phyloP scores from a whole-genome alignment of 2,797 vertebrate species.

The Jordanella pulchra region DNA sequence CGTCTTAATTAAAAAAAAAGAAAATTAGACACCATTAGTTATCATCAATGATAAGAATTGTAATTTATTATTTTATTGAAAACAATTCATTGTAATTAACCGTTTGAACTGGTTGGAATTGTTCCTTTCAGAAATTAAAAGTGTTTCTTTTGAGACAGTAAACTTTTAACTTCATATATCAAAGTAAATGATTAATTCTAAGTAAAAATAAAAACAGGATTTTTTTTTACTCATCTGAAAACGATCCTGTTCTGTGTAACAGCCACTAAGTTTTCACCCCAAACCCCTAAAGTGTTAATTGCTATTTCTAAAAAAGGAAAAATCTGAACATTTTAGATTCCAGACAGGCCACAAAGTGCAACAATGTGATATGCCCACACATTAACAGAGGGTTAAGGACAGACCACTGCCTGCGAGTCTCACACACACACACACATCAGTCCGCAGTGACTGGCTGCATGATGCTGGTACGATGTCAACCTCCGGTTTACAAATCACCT shows the following conservation, averaged over 20 bases:
- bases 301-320: conserved; percentile 25
- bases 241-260: neutral
- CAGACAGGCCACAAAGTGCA: conserved; percentile 35
- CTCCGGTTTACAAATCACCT: conserved; percentile 46
- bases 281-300: neutral
- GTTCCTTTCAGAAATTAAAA: too few species aligned
- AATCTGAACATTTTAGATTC: conserved; percentile 28
- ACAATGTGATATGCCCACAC: conserved; percentile 69
- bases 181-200: too few species aligned
- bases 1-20: too few species aligned
- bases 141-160: too few species aligned
- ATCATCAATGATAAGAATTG: too few species aligned
- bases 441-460: conserved; percentile 32
- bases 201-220: neutral
- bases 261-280: neutral
- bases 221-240: neutral
- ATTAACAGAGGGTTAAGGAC: conserved; percentile 68
- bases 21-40: too few species aligned
- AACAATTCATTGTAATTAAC: too few species aligned
- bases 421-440: conserved; percentile 16
- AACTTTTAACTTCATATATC: too few species aligned
- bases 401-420: conserved; percentile 45
- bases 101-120: too few species aligned
- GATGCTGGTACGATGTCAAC: conserved; percentile 40
- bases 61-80: too few species aligned